Evolutionary conservation across 2,888 invertebrate genomes (phyloP), one percentile per base, ranked within the genome.

Genomic region (Acleris laterana): DNA sequence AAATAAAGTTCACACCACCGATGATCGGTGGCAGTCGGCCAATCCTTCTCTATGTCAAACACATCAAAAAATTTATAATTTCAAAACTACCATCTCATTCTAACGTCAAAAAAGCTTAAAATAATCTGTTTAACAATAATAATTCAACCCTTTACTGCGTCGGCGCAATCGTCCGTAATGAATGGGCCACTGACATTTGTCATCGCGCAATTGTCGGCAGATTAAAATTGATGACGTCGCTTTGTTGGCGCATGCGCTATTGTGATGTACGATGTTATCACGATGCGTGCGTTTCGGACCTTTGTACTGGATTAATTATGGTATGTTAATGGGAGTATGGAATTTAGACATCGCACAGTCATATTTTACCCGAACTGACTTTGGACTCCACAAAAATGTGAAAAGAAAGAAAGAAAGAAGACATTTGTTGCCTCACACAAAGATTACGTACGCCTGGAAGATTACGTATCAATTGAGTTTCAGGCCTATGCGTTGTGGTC

Each of bases 221-320:
- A 93, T 93, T 93, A 92, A 92, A 92, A 93, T 92, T 93, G 92
- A 93, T 92, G 93, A 93, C 90, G 88, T 86, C 82, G 85, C 89
- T 88, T 92, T 90, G 90, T 89, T 82, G 81, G 80, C 87, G 84
- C 87, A 81, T 74, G 77, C 74, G 71, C 68, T 60, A 64, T 67
- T 70, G 68, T 71, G 57, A 77, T 76, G 83, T 76, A 13, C 38
- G 81, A 87, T 90, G 85, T 89, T 77, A 83, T 82, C 89, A 85
- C 88, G 85, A 85, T 72, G 76, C 70, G 67, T 72, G 72, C 72
- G 81, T 80, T 72, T 77, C n/a, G 22, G 78, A 83, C 81, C 57
- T 55, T 60, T 48, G 44, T 38, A 19, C 49, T 61, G 61, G 66
- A 62, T 66, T 66, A 62, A 66, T 66, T 66, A 52, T 62, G 38